Evolutionary conservation across 53 echinoderm and acorn worm genomes (phyloP).

Genomic region (Temnopleurus reevesii): DNA sequence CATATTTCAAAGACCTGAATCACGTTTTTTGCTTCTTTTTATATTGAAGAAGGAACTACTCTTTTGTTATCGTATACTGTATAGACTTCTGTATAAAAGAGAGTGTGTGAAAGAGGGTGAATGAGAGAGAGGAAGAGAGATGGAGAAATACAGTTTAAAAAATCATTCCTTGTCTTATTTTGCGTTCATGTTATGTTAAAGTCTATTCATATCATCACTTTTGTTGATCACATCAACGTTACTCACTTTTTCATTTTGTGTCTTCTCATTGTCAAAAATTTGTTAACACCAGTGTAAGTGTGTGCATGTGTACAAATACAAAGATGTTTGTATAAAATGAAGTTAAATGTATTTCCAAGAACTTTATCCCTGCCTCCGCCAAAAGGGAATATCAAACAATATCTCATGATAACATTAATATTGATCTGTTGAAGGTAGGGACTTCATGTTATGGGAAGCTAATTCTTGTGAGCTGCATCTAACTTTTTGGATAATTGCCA

Average conservation of each 20-base stretch:
- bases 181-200: not conserved
- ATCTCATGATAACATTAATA: too few species aligned
- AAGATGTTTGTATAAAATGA: not conserved
- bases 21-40: constrained; percentile 42
- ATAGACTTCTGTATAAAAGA: constrained; percentile 28
- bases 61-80: constrained; percentile 15
- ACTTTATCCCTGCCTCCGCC: too few species aligned
- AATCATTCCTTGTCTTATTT: constrained; percentile 57
- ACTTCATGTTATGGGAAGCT: too few species aligned
- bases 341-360: too few species aligned
- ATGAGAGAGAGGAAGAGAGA: too few species aligned
- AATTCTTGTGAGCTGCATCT: too few species aligned
- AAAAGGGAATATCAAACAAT: too few species aligned
- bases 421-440: too few species aligned
- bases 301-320: not conserved
- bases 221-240: not conserved
- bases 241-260: not conserved
- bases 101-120: too few species aligned
- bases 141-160: too few species aligned
- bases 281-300: not conserved
- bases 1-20: constrained; percentile 35
- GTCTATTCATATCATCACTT: constrained; percentile 25
- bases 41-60: constrained; percentile 52
- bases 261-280: not conserved
- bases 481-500: too few species aligned